Evolutionary conservation across 1,140 invertebrate species (phyloP), one percentile per base, ranked within the genome.

Genomic region (Hesperophylax magnus): DNA sequence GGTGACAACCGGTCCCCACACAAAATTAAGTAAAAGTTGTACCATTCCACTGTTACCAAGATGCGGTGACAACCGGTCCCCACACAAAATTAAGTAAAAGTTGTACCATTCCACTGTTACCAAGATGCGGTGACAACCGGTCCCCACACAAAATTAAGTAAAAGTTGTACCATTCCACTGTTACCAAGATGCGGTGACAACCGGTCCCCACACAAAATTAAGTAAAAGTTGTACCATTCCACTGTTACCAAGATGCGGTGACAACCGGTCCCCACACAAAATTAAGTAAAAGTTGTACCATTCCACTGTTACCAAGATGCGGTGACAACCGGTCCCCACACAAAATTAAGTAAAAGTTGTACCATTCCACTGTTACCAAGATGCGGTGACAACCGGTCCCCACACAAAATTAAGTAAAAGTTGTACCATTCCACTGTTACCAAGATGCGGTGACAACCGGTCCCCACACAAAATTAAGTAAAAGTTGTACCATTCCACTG

Each of bases 201-300:
- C 58, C 58, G 4, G 58, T 22, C 24, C n/a, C n/a, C n/a, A n/a
- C n/a, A n/a, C n/a, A n/a, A n/a, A n/a, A n/a, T n/a, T n/a, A n/a
- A 34, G 63, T 67, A 31, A 67, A 67, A 67, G 63, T 67, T 31
- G 63, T 31, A 67, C n/a, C 58, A 61, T 61, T 61, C 24, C 58
- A 22, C 63, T 67, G 63, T 31, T 67, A 39, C 24, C 24, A 24
- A 61, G 24, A 61, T 61, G 8, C 58, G 5, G 18, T 61, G 58
- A 61, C 58, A 61, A 24, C 58, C 58, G 4, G 58, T 22, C 24
- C n/a, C n/a, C n/a, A n/a, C n/a, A n/a, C n/a, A n/a, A n/a, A n/a
- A n/a, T n/a, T n/a, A n/a, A 34, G 63, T 67, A 31, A 67, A 67
- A 67, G 63, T 67, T 31, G 63, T 31, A 67, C n/a, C 58, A 61